These are phyloP conservation scores for Macrostomum lignano DNA, from an alignment of 1,140 invertebrate species.

Conservation along the genomic window DNA sequence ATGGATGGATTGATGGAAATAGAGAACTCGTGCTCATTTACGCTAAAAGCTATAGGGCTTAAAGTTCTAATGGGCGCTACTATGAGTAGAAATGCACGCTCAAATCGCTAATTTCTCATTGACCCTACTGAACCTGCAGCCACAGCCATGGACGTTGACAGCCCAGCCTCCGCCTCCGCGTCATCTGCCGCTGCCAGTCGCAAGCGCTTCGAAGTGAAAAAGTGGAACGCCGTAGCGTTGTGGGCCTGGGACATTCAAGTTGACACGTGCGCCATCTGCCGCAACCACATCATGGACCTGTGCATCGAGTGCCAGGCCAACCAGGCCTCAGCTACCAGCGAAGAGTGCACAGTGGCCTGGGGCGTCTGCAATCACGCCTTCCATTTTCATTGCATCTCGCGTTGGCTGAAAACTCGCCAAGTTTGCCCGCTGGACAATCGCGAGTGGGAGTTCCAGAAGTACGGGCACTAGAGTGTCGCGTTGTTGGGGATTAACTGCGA, in stretches of 20 bases:
- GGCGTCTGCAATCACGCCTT: conserved; percentile 99
- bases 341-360: conserved; percentile 98
- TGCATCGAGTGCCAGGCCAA: conserved; percentile 99
- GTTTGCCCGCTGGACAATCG: conserved; percentile 94
- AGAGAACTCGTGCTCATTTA: too few relatives aligned
- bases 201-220: conserved; percentile 28
- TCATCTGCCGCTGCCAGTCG: conserved; percentile 14
- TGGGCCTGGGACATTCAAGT: conserved; percentile 99
- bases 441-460: conserved; percentile 99
- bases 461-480: conserved; percentile 31
- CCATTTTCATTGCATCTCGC: conserved; percentile 93
- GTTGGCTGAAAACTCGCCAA: conserved; percentile 92
- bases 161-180: conserved; percentile 11
- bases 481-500: too few relatives aligned
- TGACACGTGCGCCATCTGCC: conserved; percentile 95
- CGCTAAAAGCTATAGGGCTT: too few relatives aligned
- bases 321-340: conserved; percentile 80
- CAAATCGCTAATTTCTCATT: too few relatives aligned
- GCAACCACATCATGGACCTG: conserved; percentile 98
- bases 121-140: too few relatives aligned
- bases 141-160: conserved; percentile 24
- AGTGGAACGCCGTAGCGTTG: conserved; percentile 84
- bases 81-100: too few relatives aligned
- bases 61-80: too few relatives aligned
- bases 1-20: too few relatives aligned